Conservation (phyloP, 2,113 vertebrate genomes). For the Colinus virginianus region DNA sequence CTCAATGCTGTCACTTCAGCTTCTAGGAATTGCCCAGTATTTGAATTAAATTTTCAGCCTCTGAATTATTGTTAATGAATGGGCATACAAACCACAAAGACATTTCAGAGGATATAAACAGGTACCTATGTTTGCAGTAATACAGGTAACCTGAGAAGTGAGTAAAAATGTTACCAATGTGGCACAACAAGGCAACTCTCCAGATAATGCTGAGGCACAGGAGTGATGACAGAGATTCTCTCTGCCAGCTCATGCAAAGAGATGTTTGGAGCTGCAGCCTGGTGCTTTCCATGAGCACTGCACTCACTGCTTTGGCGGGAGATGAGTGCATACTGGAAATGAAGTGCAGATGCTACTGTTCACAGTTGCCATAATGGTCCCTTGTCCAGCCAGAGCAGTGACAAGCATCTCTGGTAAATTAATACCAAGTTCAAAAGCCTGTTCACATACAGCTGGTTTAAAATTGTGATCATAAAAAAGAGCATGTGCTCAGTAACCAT, state of each 20-base stretch:
- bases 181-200: background rate
- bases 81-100: background rate
- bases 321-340: background rate
- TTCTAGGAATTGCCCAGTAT: background rate
- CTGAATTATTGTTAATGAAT: background rate
- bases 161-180: background rate
- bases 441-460: background rate
- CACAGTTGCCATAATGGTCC: background rate
- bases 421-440: background rate
- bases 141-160: background rate
- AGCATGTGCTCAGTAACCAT: background rate
- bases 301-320: background rate
- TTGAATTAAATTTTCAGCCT: background rate
- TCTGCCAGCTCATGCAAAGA: rapidly evolving
- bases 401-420: background rate
- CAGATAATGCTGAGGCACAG: background rate
- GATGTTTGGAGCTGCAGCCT: background rate
- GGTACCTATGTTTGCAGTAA: too few relatives aligned
- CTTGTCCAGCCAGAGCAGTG: background rate
- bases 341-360: background rate
- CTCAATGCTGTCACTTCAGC: background rate
- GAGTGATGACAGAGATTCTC: background rate
- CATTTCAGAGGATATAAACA: background rate
- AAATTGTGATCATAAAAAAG: background rate
- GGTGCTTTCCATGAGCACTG: background rate